These are phyloP conservation scores for Cololabis saira DNA, from an alignment of 2,113 vertebrate species.

Conservation along the genomic window DNA sequence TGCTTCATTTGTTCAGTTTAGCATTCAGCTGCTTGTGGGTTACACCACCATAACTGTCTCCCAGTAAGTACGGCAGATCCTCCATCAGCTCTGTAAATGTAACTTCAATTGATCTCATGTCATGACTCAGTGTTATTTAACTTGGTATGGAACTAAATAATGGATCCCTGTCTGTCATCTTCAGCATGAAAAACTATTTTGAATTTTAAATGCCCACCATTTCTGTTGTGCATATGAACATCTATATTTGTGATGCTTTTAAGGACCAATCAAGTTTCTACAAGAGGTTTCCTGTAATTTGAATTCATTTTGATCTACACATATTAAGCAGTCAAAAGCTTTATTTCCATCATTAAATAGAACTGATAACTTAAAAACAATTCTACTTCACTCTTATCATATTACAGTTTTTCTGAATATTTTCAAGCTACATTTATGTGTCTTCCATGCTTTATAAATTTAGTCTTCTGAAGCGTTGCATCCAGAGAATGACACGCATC, in stretches of 20 bases:
- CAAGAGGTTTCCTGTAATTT: neutral
- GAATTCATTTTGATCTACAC: neutral
- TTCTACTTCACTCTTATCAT: neutral
- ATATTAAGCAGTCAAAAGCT: neutral
- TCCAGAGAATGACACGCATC: constrained; percentile 5
- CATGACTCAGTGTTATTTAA: constrained; percentile 8
- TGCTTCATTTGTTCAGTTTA: neutral
- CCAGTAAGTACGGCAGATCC: neutral
- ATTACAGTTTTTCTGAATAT: neutral
- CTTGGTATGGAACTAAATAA: neutral
- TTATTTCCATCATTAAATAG: neutral
- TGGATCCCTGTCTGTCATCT: neutral
- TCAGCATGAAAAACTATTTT: neutral
- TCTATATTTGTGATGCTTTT: constrained; percentile 7
- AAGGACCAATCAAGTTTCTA: constrained; percentile 10
- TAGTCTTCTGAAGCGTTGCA: neutral
- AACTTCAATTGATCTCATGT: constrained; percentile 10
- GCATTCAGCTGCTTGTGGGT: neutral
- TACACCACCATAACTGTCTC: neutral
- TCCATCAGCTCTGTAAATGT: neutral
- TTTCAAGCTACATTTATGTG: neutral
- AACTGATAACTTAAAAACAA: neutral
- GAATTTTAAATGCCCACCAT: constrained; percentile 16
- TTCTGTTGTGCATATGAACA: constrained; percentile 10
- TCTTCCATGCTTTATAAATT: neutral